Percentiles rank a stretch among this genome's conserved stretches.
These are phyloP conservation scores for Drosophila santomea DNA, from an alignment of 1,140 invertebrate species.

Conservation along the genomic window DNA sequence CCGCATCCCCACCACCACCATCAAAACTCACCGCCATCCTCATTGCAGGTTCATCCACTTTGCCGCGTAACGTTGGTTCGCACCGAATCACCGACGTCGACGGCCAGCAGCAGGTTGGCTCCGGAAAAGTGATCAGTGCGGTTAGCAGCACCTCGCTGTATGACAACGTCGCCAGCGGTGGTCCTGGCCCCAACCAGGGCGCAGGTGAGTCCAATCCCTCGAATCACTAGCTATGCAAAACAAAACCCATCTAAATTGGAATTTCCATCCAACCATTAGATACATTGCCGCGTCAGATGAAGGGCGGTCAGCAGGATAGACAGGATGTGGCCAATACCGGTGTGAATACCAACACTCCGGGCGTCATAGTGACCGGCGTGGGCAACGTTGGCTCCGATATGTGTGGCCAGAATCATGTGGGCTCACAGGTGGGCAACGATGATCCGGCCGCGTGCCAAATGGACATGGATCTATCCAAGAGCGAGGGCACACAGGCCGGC, in stretches of 20 bases:
- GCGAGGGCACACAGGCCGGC: conserved; percentile 92
- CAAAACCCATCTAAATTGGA: background rate
- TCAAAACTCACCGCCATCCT: conserved; percentile 81
- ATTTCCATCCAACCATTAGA: conserved; percentile 40
- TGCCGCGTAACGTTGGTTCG: conserved; percentile 91
- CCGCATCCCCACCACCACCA: conserved; percentile 69
- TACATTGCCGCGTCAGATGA: conserved; percentile 86
- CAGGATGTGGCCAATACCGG: conserved; percentile 87
- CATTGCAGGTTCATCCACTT: conserved; percentile 91
- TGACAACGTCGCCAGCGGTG: conserved; percentile 91
- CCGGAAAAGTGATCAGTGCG: conserved; percentile 90
- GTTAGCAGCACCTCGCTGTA: conserved; percentile 95
- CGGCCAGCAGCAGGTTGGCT: conserved; percentile 56
- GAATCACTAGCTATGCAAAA: too few relatives aligned
- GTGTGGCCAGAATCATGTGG: conserved; percentile 86
- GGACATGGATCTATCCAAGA: conserved; percentile 87
- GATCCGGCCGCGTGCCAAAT: conserved; percentile 78
- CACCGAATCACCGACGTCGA: conserved; percentile 86
- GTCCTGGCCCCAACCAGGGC: conserved; percentile 53
- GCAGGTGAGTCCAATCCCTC: conserved; percentile 40
- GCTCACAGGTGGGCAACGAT: conserved; percentile 83
- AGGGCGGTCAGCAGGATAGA: conserved; percentile 85
- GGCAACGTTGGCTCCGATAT: conserved; percentile 70
- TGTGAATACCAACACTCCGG: conserved; percentile 84
- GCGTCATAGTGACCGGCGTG: conserved; percentile 73